Conservation (phyloP, 2,113 vertebrate genomes). For the Phylloscopus whistleri region DNA sequence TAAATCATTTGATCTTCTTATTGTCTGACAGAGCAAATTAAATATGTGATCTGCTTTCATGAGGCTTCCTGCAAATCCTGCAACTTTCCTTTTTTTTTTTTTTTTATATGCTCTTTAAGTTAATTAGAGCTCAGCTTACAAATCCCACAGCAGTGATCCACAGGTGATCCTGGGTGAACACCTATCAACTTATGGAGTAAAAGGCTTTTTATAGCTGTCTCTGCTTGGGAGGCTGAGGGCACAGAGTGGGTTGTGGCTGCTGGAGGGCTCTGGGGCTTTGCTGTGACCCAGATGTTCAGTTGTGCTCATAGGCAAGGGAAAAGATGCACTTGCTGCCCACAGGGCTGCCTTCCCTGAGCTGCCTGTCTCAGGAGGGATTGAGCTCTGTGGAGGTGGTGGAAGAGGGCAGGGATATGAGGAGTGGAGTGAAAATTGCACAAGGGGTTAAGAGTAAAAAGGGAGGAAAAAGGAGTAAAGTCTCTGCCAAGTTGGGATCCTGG, state of each 20-base stretch:
- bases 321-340: fast-evolving
- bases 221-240: neutral
- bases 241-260: neutral
- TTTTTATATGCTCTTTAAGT: neutral
- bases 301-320: neutral
- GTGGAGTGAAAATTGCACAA: neutral
- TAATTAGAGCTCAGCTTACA: slow-evolving; percentile 14
- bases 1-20: slow-evolving; percentile 34
- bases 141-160: neutral
- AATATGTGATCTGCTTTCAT: slow-evolving; percentile 16
- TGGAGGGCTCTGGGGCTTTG: neutral
- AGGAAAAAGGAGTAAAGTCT: neutral
- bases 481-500: neutral
- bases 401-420: neutral
- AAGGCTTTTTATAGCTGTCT: neutral
- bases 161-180: neutral
- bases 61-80: neutral
- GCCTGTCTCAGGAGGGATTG: fast-evolving
- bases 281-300: fast-evolving
- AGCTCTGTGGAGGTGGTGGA: neutral
- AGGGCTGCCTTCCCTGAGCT: fast-evolving
- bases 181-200: neutral
- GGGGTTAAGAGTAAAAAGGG: neutral
- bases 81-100: neutral
- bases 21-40: slow-evolving; percentile 24